Evolutionary conservation across 2,888 invertebrate species (phyloP).

Genomic region (Campaea margaritaria): DNA sequence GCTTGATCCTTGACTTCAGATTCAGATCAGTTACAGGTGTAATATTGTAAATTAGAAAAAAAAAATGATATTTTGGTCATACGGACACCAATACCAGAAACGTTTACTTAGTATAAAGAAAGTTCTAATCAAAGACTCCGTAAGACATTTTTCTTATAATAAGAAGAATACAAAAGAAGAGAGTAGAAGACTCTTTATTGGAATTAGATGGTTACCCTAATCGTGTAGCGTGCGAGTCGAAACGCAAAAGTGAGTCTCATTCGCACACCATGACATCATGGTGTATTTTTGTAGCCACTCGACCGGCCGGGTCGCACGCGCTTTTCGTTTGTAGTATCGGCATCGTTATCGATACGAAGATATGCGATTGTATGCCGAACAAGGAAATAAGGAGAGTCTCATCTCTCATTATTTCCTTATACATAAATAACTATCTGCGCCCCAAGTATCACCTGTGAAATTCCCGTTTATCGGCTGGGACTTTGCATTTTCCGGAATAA

Average conservation of each 20-base stretch:
- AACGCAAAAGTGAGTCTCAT: constrained; percentile 53
- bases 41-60: too few relatives aligned
- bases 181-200: too few relatives aligned
- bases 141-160: background rate
- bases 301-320: constrained; percentile 70
- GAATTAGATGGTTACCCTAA: constrained; percentile 26
- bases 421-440: too few relatives aligned
- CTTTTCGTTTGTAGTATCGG: constrained; percentile 71
- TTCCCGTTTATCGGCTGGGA: too few relatives aligned
- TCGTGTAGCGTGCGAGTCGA: constrained; percentile 52
- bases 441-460: too few relatives aligned
- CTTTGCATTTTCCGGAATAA: too few relatives aligned
- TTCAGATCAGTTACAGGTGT: too few relatives aligned
- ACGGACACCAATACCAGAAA: too few relatives aligned
- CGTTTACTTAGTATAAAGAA: too few relatives aligned
- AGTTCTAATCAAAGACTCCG: background rate
- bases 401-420: constrained; percentile 25
- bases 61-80: too few relatives aligned
- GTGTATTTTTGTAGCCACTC: constrained; percentile 79
- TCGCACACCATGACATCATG: constrained; percentile 84
- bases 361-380: constrained; percentile 46
- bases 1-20: too few relatives aligned
- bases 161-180: too few relatives aligned
- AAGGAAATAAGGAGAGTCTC: constrained; percentile 33
- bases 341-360: constrained; percentile 60